Evolutionary conservation across 2,797 vertebrate species (phyloP).

Genomic region (Loriculus beryllinus): DNA sequence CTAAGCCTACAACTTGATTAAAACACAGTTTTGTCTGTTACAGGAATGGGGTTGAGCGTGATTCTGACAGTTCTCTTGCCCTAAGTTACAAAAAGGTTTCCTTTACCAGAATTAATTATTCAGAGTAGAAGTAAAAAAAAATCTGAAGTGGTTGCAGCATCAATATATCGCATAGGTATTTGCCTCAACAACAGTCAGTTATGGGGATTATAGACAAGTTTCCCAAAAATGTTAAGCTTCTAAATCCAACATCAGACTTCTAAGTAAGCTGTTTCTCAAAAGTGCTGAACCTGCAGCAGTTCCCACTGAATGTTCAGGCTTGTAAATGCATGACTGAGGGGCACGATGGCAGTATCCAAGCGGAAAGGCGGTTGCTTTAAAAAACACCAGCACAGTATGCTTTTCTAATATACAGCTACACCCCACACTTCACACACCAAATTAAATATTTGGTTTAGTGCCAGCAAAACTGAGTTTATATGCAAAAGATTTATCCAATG

Average conservation of each 20-base stretch:
- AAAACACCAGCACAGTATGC: neutral
- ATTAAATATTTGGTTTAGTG: neutral
- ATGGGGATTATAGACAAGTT: neutral
- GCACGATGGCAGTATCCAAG: neutral
- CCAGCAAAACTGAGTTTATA: neutral
- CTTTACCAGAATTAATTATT: neutral
- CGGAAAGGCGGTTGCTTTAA: neutral
- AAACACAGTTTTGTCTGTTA: neutral
- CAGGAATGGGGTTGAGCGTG: neutral
- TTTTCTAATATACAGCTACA: neutral
- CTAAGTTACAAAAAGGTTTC: neutral
- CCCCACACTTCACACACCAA: neutral
- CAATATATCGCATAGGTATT: neutral
- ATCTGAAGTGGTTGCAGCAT: neutral
- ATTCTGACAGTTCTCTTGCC: neutral
- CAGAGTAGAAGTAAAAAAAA: neutral
- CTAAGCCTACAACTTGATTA: neutral
- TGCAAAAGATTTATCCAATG: neutral
- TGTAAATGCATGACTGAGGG: neutral
- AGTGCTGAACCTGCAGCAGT: constrained; percentile 47
- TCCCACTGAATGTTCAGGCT: constrained; percentile 28
- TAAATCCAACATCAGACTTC: constrained; percentile 39
- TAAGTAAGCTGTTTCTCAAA: constrained; percentile 45
- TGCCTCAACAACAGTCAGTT: neutral
- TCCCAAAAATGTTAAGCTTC: constrained; percentile 30